phyloP scores from a whole-genome alignment of 2,888 invertebrate species.

The Lypha dubia region DNA sequence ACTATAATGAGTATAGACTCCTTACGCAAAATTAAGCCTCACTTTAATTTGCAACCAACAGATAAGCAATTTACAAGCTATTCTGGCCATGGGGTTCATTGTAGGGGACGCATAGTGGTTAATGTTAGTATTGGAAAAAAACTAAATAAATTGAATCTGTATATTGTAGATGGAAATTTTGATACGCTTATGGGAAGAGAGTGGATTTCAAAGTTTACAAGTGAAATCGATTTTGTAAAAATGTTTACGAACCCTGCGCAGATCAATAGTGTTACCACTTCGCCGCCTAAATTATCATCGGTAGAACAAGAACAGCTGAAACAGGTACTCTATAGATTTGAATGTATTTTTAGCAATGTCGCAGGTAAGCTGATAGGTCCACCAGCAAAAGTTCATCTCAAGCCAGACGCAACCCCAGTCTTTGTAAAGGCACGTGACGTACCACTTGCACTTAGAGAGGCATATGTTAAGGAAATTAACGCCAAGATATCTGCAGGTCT shows the following conservation, averaged over 20 bases:
- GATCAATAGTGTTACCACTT: constrained; percentile 11
- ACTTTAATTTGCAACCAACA: constrained; percentile 10
- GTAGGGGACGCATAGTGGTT: not conserved
- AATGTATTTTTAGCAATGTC: constrained; percentile 27
- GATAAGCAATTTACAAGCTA: constrained; percentile 38
- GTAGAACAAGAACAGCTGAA: not conserved
- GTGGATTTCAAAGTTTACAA: constrained; percentile 19
- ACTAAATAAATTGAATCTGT: too few species aligned
- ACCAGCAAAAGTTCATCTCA: constrained; percentile 10
- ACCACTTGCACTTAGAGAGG: too few species aligned
- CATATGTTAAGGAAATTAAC: too few species aligned
- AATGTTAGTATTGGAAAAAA: constrained; percentile 7
- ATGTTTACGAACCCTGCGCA: not conserved
- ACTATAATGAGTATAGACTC: constrained; percentile 31
- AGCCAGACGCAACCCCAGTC: too few species aligned
- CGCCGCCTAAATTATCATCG: not conserved
- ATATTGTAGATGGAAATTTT: too few species aligned
- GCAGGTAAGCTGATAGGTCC: constrained; percentile 30
- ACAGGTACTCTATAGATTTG: constrained; percentile 7
- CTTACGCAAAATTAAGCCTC: constrained; percentile 9
- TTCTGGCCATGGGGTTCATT: constrained; percentile 5
- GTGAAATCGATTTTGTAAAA: constrained; percentile 28
- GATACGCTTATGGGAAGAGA: not conserved
- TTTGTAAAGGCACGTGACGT: too few species aligned
- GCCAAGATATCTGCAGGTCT: too few species aligned